Base-by-base conservation (phyloP, 2,888 invertebrate species). In the Fragum whitleyi region DNA sequence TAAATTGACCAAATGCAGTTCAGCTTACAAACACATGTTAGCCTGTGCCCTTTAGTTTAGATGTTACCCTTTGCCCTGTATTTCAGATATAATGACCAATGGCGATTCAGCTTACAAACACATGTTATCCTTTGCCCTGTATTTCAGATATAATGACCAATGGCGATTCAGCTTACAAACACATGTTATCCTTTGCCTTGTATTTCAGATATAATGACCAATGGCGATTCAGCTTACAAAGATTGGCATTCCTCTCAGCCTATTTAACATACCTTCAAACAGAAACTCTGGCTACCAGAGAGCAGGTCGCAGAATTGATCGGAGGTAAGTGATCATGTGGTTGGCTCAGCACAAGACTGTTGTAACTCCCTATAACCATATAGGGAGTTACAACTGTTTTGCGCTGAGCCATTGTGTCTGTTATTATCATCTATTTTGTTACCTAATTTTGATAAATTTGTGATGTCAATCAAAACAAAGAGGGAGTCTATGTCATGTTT, bases 1-100 rank as follows among this genome's bases (percentile, higher is more conserved):
- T 98, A 96, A 92, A 96, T 97, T 86, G 98, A 98, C 90, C 97
- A 97, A 90, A 98, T 98, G 98, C 95, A 96, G 53, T 96, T 95
- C 91, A 96, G 96, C 81, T 97, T 96, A 0, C 98, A 98, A 92
- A 95, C n/a, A n/a, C 32, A 36, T 36, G 32, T 36, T 39, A 6
- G 14, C 14, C 14, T 39, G 39, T 14, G 6, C 39, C 14, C 6
- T 6, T 39, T 39, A 9, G 39, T 39, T 6, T 39, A 39, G 6
- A 39, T 39, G 14, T 14, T 36, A 3, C 9, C 32, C 32, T 36
- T 9, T 36, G 32, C 14, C 7, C 7, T 9, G 14, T 39, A 14
- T 39, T 82, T 11, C 85, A 94, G 97, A 88, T 98, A 96, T 92
- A 96, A 97, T 86, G 98, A 98, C 90, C 97, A 97, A 90, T 98